Evolutionary conservation across 2,888 invertebrate species (phyloP), one percentile per base, ranked within the genome.

Genomic region (Papilio elwesi): DNA sequence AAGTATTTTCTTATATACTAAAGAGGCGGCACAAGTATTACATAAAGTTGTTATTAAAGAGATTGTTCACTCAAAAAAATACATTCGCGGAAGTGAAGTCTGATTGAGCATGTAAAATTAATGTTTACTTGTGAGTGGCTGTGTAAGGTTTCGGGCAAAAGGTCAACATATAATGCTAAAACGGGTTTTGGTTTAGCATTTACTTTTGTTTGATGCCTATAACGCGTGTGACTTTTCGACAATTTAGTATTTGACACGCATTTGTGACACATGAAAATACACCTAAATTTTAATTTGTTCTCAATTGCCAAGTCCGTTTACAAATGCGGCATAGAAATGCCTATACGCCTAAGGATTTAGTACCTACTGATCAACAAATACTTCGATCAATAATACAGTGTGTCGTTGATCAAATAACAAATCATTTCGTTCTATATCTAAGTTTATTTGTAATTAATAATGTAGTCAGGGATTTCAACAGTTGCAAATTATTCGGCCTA

Each of bases 111-210:
- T 55, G 36, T n/a, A 59, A 59, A 26, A 26, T 6, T 38, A 59
- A n/a, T 57, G 8, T 59, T n/a, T n/a, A 10, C 38, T 10, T 59
- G n/a, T 43, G 59, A 59, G 43, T 43, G 59, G 1, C 43, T 15
- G 59, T 62, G 43, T 62, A 43, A n/a, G 10, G 10, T n/a, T n/a
- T 4, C 15, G 43, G 59, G 9, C 43, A 62, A 62, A 62, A 62
- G 59, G 59, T 62, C 59, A 62, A n/a, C n/a, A 43, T 62, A 15
- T 62, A 62, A 62, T 15, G 13, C 59, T 13, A 38, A 59, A 62
- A 62, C 59, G 43, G 59, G 59, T 62, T 62, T 43, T 12, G 59
- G 43, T 62, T 62, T 62, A 62, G 15, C 59, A 43, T 9, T 62
- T n/a, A 9, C 43, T 62, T 62, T 62, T 43, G 43, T 62, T 59